phyloP scores from a whole-genome alignment of 2,797 vertebrate genomes.

The Acipenser oxyrinchus region DNA sequence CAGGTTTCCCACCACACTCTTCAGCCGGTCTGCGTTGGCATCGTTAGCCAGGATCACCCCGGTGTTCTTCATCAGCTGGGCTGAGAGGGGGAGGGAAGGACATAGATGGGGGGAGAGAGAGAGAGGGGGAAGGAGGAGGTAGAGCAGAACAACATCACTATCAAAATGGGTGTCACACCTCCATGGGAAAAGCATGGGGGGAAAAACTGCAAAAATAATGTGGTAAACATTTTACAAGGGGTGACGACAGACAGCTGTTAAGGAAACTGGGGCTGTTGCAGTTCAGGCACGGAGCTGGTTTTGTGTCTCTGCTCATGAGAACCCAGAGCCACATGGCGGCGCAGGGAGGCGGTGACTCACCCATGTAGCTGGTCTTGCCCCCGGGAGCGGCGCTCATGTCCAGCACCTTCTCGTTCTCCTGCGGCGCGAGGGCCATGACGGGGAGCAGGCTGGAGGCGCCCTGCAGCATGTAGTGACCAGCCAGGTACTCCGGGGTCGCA shows the following conservation, averaged over 20 bases:
- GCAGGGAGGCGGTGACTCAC: conserved; percentile 43
- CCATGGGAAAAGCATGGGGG: no score
- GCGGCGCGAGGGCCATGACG: conserved; percentile 88
- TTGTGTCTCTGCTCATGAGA: no score
- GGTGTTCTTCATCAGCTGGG: conserved; percentile 96
- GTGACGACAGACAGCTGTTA: no score
- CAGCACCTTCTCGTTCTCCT: conserved; percentile 85
- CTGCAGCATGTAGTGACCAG: conserved; percentile 96
- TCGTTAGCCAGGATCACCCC: conserved; percentile 89
- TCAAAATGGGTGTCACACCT: no score
- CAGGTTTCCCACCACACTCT: conserved; percentile 90
- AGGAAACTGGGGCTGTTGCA: no score
- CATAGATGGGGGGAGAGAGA: neutral
- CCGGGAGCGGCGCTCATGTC: conserved; percentile 96
- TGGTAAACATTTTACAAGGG: no score
- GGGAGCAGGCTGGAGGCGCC: conserved; percentile 92
- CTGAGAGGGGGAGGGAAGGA: conserved; percentile 43
- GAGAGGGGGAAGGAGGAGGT: neutral
- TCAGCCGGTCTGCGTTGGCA: conserved; percentile 74
- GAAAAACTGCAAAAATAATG: no score
- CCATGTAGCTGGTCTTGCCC: conserved; percentile 94
- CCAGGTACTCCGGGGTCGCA: conserved; percentile 90
- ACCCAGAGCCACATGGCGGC: neutral
- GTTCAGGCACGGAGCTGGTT: no score
- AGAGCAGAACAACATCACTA: no score